Base-by-base conservation (phyloP, 2,888 invertebrate species). In the Xanthorhoe designata region DNA sequence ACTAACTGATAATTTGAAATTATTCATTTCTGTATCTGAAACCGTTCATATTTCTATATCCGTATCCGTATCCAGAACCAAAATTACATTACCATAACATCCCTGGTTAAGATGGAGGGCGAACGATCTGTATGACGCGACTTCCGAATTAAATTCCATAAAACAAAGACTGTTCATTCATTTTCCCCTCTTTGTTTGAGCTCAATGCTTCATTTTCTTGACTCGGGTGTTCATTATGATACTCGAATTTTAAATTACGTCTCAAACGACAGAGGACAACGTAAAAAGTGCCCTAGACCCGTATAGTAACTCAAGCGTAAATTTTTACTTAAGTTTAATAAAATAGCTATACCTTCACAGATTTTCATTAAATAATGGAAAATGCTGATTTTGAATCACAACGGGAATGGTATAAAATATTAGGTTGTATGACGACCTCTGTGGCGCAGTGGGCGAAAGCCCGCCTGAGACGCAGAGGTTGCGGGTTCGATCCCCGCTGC, bases 81-180 rank as follows among this genome's bases (percentile, higher is more conserved):
- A 24, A 24, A 24, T 24, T 24, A 4, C 24, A 24, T 24, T 24
- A 24, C 24, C 24, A 24, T 24, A 24, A 24, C 24, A 24, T 24
- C 24, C 24, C 24, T 24, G n/a, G n/a, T 71, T 71, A 78, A 78
- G 81, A 79, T 74, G 77, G 75, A 75, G 71, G 70, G 78, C 67
- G 77, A 80, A 79, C 74, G 74, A 74, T 75, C 75, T 77, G 67
- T 61, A 66, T 77, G 79, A 80, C 74, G 76, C 61, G 71, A 75
- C 69, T 72, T 72, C 75, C 58, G 75, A 81, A 80, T 76, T 70
- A 82, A 80, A 81, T 78, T 81, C 75, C 69, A 75, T 73, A 71
- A 76, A 74, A 69, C 69, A 63, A 76, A 78, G 77, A 77, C 73
- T 73, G 76, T 72, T 77, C 75, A 76, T 63, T 58, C 62, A 69